Percentiles rank a stretch among this genome's conserved stretches.
These are phyloP conservation scores for Lophochroa leadbeateri DNA, from an alignment of 2,113 vertebrate species.

Conservation along the genomic window DNA sequence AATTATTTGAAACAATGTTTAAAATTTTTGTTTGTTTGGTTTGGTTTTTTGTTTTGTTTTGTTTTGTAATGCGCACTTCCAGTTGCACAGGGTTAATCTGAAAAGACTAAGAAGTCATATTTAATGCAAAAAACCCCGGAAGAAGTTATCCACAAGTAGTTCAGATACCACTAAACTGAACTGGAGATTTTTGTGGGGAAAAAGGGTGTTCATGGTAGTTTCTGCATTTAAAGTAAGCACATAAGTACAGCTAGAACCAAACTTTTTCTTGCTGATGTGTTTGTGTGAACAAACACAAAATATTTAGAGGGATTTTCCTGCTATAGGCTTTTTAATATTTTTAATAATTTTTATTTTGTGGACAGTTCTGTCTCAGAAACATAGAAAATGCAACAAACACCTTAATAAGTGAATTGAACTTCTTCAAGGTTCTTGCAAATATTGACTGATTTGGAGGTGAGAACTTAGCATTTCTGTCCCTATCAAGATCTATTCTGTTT, in stretches of 20 bases:
- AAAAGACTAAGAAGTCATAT: neutral
- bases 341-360: neutral
- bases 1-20: neutral
- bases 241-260: neutral
- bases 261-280: neutral
- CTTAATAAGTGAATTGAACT: neutral
- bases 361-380: neutral
- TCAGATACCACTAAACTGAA: neutral
- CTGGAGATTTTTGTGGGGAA: neutral
- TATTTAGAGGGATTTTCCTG: neutral
- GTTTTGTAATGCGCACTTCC: neutral
- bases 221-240: neutral
- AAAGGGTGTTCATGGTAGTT: neutral
- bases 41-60: too few relatives aligned
- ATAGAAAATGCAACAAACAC: neutral
- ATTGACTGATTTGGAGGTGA: neutral
- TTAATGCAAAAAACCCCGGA: accelerated
- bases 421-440: neutral
- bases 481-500: neutral
- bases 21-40: too few relatives aligned
- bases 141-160: neutral
- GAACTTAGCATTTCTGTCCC: neutral
- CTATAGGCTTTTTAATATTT: neutral
- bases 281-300: neutral
- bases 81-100: neutral